Evolutionary conservation across 2,113 vertebrate species (phyloP), one percentile per base, ranked within the genome.

Genomic region (Mionectes macconnelli): DNA sequence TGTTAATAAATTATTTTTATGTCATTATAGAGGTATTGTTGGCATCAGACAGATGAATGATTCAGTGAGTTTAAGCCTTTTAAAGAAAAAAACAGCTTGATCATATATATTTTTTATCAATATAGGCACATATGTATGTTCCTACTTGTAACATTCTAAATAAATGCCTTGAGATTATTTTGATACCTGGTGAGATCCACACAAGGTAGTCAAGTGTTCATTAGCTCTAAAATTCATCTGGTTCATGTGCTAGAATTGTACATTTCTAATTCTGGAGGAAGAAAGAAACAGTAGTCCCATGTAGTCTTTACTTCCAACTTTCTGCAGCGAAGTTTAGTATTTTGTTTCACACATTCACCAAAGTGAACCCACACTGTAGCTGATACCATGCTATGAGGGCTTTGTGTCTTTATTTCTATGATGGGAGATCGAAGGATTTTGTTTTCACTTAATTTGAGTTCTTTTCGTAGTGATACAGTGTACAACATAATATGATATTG

Each of bases 361-460:
- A 80, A 45, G 53, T 62, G 42, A 93, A 50, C 35, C 10, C 39
- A 33, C 42, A 33, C 28, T 23, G 39, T 37, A 50, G 27, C 17
- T 67, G 56, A 70, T 60, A 40, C 6, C 42, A 14, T 0, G 0
- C 33, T 70, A 39, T 31, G 35, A 74, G n/a, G 8, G 39, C 62
- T 57, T 75, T 62, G 35, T 73, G 40, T 27, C 4, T 82, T 92
- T 93, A 14, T 90, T 90, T 84, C 47, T 50, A 1, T 50, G 14
- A 63, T 12, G 47, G 33, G 42, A 86, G 64, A 74, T 50, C 0
- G 7, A 74, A 27, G 14, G 15, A 15, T 15, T 30, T 24, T 59
- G 53, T 60, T 49, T 37, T 7, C 6, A 11, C 30, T 88, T 69
- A 7, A 44, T 80, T 87, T 89, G 21, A 59, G 33, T 69, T 85